These are phyloP conservation scores for Phrynocephalus vlangalii DNA, from an alignment of 2,797 vertebrate species.

Conservation along the genomic window DNA sequence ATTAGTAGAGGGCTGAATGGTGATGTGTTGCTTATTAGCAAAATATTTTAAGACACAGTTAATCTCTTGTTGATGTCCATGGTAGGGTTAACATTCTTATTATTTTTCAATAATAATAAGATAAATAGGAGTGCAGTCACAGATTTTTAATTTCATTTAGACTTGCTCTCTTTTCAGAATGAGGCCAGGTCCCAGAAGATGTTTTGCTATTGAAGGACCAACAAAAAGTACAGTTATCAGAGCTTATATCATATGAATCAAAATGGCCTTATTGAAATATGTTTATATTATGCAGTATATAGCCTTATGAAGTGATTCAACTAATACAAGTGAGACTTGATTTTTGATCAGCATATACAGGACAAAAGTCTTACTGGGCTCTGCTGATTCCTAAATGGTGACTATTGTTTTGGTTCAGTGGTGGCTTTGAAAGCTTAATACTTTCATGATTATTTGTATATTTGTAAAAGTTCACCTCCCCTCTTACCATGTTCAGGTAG, in stretches of 20 bases:
- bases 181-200: conserved; percentile 4
- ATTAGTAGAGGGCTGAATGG: neutral
- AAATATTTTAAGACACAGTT: neutral
- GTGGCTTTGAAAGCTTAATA: too few species aligned
- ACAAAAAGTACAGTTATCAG: neutral
- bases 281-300: neutral
- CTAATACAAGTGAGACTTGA: neutral
- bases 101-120: neutral
- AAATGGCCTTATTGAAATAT: neutral
- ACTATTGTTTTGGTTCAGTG: neutral
- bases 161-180: conserved; percentile 1
- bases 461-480: neutral
- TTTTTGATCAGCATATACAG: neutral
- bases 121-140: neutral
- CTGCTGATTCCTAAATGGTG: neutral
- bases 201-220: conserved; percentile 3
- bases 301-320: neutral
- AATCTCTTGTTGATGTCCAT: neutral
- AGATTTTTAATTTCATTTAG: neutral
- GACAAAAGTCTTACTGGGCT: neutral
- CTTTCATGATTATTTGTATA: neutral
- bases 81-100: neutral
- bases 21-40: neutral
- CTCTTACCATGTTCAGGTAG: neutral
- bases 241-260: conserved; percentile 17